These are phyloP conservation scores for Murina feae DNA, from an alignment of 2,113 vertebrate genomes.

Conservation along the genomic window DNA sequence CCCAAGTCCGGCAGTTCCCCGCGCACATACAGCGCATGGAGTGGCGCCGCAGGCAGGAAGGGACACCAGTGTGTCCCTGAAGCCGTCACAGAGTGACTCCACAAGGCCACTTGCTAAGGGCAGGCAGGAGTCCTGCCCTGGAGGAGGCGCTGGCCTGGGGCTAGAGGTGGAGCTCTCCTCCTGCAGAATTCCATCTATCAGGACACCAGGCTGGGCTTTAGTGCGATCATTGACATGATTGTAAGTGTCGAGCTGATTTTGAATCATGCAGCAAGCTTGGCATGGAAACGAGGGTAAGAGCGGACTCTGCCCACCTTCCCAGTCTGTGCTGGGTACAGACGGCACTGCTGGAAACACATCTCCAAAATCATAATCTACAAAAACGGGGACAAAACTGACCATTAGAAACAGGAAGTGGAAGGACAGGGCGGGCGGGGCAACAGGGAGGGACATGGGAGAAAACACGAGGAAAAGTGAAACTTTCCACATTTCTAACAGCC, in stretches of 20 bases:
- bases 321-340: constrained; percentile 98
- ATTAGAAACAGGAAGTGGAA: constrained; percentile 80
- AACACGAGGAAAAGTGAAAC: constrained; percentile 16
- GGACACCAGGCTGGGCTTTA: constrained; percentile 31
- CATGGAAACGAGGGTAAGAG: constrained; percentile 75
- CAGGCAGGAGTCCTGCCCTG: background rate
- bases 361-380: constrained; percentile 99
- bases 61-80: background rate
- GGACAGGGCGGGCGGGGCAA: background rate
- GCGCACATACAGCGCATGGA: accelerated
- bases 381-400: constrained; percentile 91
- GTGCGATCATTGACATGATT: constrained; percentile 47
- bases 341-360: constrained; percentile 99
- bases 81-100: accelerated
- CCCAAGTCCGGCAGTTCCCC: background rate
- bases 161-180: constrained; percentile 34
- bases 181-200: constrained; percentile 75
- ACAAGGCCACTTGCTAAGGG: accelerated
- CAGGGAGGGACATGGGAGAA: constrained; percentile 36
- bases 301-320: constrained; percentile 97
- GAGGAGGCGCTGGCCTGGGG: background rate
- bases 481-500: background rate
- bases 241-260: constrained; percentile 38
- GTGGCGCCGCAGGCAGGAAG: background rate
- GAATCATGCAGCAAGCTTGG: constrained; percentile 84